Base-by-base conservation (phyloP, 2,797 vertebrate species). In the Chromobotia macracanthus region DNA sequence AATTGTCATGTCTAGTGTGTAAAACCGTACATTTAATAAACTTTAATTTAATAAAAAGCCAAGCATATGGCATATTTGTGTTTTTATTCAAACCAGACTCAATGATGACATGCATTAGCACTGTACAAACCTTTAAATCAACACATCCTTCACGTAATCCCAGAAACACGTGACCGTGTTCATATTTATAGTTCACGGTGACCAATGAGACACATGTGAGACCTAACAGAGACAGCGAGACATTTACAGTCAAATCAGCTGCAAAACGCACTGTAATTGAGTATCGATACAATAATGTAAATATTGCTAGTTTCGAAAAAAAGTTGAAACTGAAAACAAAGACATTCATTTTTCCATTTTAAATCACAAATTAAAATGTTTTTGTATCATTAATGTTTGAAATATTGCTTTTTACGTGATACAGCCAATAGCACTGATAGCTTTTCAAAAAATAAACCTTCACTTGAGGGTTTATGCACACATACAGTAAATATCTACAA, bases 61-160 rank as follows among this genome's bases (percentile, higher is more conserved):
- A 16, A 31, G 41, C 25, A 18, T 15, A 61, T 16, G 13, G 28
- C 10, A 6, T n/a, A n/a, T 38, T 38, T 31, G 28, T 64, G 64
- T 89, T 88, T 93, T 90, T 96, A 97, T 96, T 95, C 93, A 95
- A 96, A 94, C 93, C 96, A 96, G 92, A 92, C 94, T 94, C n/a
- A n/a, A n/a, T 95, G 93, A 95, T 93, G 94, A 97, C 97, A 97
- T 98, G 97, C 96, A 97, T 92, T 92, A 95, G 95, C 95, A 96
- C 95, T 94, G 94, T 96, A 98, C 96, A 96, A 51, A 64, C 95
- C 95, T 95, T 31, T 31, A 5, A 31, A 31, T 31, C 31, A 31
- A 31, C 92, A 94, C 94, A 95, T 94, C 92, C 91, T 94, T 90
- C 90, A 95, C 92, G 91, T 92, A 92, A 92, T 91, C 92, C 94